Conservation (phyloP, 2,113 vertebrate genomes). For the Hydropotes inermis region DNA sequence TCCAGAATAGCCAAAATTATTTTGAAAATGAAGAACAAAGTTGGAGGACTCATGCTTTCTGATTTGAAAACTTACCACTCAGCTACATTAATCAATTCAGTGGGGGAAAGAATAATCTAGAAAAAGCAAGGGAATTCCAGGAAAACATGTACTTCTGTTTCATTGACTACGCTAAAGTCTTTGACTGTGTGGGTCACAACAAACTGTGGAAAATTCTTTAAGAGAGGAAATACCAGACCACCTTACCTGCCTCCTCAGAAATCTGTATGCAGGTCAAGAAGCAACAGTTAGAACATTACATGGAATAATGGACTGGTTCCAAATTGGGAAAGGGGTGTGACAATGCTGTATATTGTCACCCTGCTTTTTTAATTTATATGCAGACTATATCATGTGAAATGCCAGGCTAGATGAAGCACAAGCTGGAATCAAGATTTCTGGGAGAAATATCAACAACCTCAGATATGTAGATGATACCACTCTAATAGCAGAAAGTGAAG, state of each 20-base stretch:
- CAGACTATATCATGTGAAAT: not conserved
- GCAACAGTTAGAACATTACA: not conserved
- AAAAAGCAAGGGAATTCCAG: not conserved
- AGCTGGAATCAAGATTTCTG: not conserved
- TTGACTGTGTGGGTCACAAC: not conserved
- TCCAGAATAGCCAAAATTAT: slow-evolving; percentile 26
- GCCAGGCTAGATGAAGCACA: not conserved
- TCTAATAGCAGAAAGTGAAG: not conserved
- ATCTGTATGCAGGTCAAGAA: not conserved
- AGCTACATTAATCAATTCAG: not conserved
- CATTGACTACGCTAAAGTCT: not conserved
- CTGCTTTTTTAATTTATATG: not conserved
- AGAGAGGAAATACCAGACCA: not conserved
- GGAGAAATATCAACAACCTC: not conserved
- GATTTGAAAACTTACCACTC: slow-evolving; percentile 13
- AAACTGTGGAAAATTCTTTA: not conserved
- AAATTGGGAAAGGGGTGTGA: not conserved
- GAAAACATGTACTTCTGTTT: not conserved
- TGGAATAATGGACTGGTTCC: not conserved
- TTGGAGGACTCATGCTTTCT: not conserved
- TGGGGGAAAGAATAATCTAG: not conserved
- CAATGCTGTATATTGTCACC: not conserved
- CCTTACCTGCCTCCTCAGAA: not conserved
- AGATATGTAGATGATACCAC: not conserved
- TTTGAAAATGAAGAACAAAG: slow-evolving; percentile 43